Conservation (phyloP, 2,888 invertebrate species). For the Papilio demoleus region DNA sequence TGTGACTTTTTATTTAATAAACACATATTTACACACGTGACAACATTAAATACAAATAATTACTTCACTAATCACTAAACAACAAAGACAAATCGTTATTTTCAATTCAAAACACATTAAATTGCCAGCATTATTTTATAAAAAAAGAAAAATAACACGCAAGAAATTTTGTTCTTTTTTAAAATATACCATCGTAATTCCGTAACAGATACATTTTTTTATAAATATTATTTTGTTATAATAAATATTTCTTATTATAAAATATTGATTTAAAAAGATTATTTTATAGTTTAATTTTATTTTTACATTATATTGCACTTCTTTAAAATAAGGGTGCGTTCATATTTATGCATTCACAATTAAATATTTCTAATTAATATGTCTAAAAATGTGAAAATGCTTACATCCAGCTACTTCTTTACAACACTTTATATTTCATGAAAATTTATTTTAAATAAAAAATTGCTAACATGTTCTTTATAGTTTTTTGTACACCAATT, state of each 20-base stretch:
- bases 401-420: no score
- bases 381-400: no score
- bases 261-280: neutral
- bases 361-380: no score
- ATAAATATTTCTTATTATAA: neutral
- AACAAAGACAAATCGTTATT: slow-evolving; percentile 43
- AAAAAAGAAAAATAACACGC: neutral
- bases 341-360: no score
- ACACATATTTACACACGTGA: slow-evolving; percentile 38
- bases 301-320: no score
- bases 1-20: slow-evolving; percentile 61
- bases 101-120: slow-evolving; percentile 47
- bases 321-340: no score
- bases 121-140: slow-evolving; percentile 35
- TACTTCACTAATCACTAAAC: slow-evolving; percentile 47
- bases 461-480: no score
- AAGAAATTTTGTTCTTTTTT: neutral
- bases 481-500: no score
- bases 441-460: no score
- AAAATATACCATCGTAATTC: neutral
- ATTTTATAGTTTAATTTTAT: no score
- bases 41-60: slow-evolving; percentile 42
- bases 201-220: neutral
- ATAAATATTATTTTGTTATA: neutral
- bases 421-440: no score